Base-by-base conservation (phyloP, 2,797 vertebrate genomes). In the Diglossa cyanea region DNA sequence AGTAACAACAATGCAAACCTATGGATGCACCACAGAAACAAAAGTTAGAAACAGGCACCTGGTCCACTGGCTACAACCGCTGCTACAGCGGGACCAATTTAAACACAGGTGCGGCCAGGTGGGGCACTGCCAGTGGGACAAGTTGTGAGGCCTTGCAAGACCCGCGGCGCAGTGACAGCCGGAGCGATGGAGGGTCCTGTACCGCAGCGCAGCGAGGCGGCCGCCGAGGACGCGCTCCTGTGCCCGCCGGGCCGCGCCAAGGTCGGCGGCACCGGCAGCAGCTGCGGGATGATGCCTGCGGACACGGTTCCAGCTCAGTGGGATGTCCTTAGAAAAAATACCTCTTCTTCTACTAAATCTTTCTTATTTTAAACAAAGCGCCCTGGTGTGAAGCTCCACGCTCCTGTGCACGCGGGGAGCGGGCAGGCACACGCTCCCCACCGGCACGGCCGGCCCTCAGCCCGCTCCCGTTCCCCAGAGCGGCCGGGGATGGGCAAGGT, bases 141-240 rank as follows among this genome's bases (percentile, higher is more conserved):
- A 13, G 21, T 1, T 6, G 31, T 1, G 10, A 11, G 84, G 19
- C 81, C 74, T 10, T 0, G 13, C 61, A 0, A 5, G 7, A 2
- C 35, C 5, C 11, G 1, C 10, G 3, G 51, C 10, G 5, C 68
- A 1, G 2, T 0, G 45, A 4, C 28, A 2, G 42, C 65, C 33
- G 3, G 0, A 33, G 33, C 37, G 2, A 7, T 2, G 28, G 17
- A 26, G 23, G 28, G 24, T 48, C 47, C 35, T 3, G 39, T 40
- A 9, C 5, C n/a, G 31, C 31, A 13, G 14, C 28, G 25, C 48
- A 28, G 18, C 44, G 7, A 11, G 4, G 53, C 84, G 10, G 53
- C 48, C 12, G 13, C 7, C 13, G 2, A 1, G 45, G 50, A 58
- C 28, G 37, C n/a, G 33, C 10, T 33, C 6, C 30, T 12, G 54